Base-by-base conservation (phyloP, 2,888 invertebrate species). In the Pecten maximus region DNA sequence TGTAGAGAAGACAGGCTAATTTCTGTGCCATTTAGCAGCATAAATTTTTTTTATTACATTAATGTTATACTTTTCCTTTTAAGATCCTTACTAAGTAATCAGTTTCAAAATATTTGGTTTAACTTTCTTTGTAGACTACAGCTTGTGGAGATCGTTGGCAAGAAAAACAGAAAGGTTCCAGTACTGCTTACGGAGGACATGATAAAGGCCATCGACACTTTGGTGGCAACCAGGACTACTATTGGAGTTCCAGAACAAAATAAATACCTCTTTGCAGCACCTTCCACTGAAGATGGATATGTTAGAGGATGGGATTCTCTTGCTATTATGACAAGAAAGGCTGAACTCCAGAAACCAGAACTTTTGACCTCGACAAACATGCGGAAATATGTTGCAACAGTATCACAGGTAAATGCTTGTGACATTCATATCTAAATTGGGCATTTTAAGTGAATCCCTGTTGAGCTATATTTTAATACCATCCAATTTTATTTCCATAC, bases 151-250 rank as follows among this genome's bases (percentile, higher is more conserved):
- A 19, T 19, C 19, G 50, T 60, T 60, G 88, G 88, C 19, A 88
- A 88, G 39, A 88, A 23, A 40, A 88, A 88, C n/a, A 88, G 44
- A n/a, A 88, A 88, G 10, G 88, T 44, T 10, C 88, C 88, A 40
- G 40, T 88, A 3, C 19, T 87, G 23, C 40, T 87, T 44, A 40
- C 87, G 3, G 35, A 44, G 23, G 87, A 87, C 35, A 88, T 88
- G 87, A 40, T n/a, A 48, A n/a, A 88, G 10, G 88, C 88, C 40
- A 88, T 88, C 19, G 44, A 88, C n/a, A 28, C 40, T 3, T 2
- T 88, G 15, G 88, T 88, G 28, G 40, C 88, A 19, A 88, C 40
- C 2, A 40, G 88, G 39, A 10, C 40, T n/a, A 28, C 23, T 28
- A 23, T 40, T 10, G 40, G 40, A 12, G 48, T 40, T 15, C 40